phyloP scores from a whole-genome alignment of 1,140 invertebrate genomes.

The Venturia canescens region DNA sequence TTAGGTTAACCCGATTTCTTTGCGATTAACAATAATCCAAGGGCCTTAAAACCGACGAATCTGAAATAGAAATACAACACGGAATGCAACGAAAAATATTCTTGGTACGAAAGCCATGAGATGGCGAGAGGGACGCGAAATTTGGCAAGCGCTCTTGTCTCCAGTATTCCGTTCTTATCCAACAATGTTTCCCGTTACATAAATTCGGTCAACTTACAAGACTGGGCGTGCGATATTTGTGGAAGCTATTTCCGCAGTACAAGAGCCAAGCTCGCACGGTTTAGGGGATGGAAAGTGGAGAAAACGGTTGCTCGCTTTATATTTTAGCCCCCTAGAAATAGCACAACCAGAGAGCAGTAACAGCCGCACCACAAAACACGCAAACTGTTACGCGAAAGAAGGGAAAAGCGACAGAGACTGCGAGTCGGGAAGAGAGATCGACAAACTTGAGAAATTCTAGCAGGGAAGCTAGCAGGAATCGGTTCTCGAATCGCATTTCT shows the following conservation, averaged over 20 bases:
- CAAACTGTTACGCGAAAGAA: constrained; percentile 13
- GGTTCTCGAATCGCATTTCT: not conserved
- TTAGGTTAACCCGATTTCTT: too few relatives aligned
- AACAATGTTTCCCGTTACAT: constrained; percentile 35
- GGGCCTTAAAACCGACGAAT: too few relatives aligned
- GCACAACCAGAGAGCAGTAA: not conserved
- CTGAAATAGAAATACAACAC: too few relatives aligned
- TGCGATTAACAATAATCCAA: too few relatives aligned
- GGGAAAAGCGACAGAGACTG: not conserved
- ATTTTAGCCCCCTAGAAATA: not conserved
- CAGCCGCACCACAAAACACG: constrained; percentile 1
- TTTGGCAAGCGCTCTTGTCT: not conserved
- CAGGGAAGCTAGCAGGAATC: not conserved
- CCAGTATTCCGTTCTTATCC: not conserved
- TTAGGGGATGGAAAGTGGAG: not conserved
- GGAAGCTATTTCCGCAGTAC: constrained; percentile 48
- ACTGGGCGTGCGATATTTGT: constrained; percentile 51
- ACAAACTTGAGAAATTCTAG: constrained; percentile 23
- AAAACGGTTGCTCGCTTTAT: constrained; percentile 18
- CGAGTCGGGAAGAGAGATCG: not conserved
- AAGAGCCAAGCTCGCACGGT: not conserved
- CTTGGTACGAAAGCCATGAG: too few relatives aligned
- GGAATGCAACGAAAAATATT: too few relatives aligned
- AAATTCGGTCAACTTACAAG: constrained; percentile 59
- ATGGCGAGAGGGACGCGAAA: not conserved